These are phyloP conservation scores for Athripsodes cinereus DNA, from an alignment of 2,888 invertebrate genomes.

Conservation along the genomic window DNA sequence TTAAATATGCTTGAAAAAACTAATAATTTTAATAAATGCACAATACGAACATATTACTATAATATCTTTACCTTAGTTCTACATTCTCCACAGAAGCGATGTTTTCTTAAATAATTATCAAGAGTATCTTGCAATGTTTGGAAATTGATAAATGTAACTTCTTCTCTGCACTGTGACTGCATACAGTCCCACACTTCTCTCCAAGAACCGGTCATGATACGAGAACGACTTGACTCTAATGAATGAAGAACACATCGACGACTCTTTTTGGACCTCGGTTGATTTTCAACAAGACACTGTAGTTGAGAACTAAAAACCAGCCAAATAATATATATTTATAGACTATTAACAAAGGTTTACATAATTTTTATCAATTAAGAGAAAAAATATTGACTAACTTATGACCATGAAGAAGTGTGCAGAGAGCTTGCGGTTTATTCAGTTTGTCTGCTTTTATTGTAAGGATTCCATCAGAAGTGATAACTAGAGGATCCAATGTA, in stretches of 20 bases:
- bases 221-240: constrained; percentile 76
- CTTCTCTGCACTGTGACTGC: constrained; percentile 72
- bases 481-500: constrained; percentile 79
- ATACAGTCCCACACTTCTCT: constrained; percentile 81
- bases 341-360: too few species aligned
- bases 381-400: constrained; percentile 55
- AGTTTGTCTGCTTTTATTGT: constrained; percentile 76
- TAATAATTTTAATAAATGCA: too few species aligned
- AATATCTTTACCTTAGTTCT: constrained; percentile 75
- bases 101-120: constrained; percentile 86
- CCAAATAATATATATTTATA: too few species aligned
- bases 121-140: constrained; percentile 78
- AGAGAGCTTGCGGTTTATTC: constrained; percentile 72
- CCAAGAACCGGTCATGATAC: constrained; percentile 60
- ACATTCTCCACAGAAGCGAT: constrained; percentile 91
- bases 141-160: constrained; percentile 82
- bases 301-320: constrained; percentile 62
- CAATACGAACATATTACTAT: too few species aligned
- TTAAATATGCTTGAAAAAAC: too few species aligned
- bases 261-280: constrained; percentile 82
- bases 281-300: constrained; percentile 71
- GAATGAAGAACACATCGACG: constrained; percentile 86
- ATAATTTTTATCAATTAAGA: not conserved
- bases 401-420: constrained; percentile 80
- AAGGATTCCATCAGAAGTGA: constrained; percentile 69